These are phyloP conservation scores for Malurus alboscapulatus DNA, from an alignment of 2,113 vertebrate genomes.

Conservation along the genomic window DNA sequence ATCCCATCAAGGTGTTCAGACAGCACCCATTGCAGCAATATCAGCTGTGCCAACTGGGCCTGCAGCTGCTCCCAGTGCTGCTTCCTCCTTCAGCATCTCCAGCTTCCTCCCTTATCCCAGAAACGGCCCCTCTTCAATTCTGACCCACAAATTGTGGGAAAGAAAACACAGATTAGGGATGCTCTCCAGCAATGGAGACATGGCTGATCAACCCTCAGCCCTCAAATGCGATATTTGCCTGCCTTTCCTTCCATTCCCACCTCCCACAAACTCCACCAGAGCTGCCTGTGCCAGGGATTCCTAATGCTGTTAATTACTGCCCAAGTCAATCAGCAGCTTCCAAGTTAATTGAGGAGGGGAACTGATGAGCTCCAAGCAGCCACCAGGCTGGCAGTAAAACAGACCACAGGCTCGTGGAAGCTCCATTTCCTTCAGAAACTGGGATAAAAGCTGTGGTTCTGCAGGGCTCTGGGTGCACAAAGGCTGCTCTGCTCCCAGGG, in stretches of 20 bases:
- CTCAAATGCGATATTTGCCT: neutral
- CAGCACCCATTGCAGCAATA: neutral
- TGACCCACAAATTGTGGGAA: neutral
- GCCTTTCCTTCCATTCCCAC: neutral
- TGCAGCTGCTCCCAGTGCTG: neutral
- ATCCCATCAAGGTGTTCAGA: neutral
- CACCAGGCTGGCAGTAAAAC: neutral
- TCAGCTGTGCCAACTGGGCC: neutral
- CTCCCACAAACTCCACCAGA: neutral
- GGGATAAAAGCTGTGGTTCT: neutral
- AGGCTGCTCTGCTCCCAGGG: neutral
- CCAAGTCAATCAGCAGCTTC: neutral
- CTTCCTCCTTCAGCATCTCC: neutral
- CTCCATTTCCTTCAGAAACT: neutral
- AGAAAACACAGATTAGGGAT: neutral
- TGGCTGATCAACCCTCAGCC: neutral
- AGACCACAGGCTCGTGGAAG: neutral
- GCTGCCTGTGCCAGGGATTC: neutral
- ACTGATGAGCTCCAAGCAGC: neutral
- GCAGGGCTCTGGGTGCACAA: neutral
- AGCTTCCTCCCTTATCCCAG: neutral
- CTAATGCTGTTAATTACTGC: neutral
- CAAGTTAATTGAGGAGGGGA: slow-evolving; percentile 18
- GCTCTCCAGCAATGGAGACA: neutral
- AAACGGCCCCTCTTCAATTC: neutral